These are phyloP conservation scores for Ia io DNA, from an alignment of 2,113 vertebrate genomes.

Conservation along the genomic window DNA sequence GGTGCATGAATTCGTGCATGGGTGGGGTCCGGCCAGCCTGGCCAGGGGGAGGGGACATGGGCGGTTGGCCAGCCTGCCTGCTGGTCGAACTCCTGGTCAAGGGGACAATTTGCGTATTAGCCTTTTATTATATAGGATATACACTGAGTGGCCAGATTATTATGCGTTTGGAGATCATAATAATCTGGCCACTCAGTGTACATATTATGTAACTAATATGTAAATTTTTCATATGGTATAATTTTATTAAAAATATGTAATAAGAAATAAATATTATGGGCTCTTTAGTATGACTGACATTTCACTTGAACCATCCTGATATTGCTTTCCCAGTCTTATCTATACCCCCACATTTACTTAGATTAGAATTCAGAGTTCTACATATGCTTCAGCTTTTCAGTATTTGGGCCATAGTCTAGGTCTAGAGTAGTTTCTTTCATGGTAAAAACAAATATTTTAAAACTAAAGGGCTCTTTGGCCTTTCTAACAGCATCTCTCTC, in stretches of 20 bases:
- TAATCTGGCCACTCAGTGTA: too few relatives aligned
- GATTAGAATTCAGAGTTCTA: background rate
- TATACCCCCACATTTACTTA: background rate
- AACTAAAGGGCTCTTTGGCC: background rate
- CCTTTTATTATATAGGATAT: too few relatives aligned
- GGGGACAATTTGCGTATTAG: too few relatives aligned
- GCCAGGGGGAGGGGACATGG: too few relatives aligned
- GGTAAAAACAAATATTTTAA: conserved; percentile 5
- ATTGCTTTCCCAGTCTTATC: background rate
- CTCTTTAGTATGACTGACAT: background rate
- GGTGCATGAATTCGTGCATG: too few relatives aligned
- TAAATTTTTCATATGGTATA: background rate
- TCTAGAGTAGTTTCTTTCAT: background rate
- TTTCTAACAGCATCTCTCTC: background rate
- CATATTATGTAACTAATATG: background rate
- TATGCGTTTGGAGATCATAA: too few relatives aligned
- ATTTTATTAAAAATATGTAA: background rate
- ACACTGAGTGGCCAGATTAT: too few relatives aligned
- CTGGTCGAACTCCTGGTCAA: too few relatives aligned
- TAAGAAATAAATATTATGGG: background rate
- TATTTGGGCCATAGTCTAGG: background rate
- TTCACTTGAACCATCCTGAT: background rate
- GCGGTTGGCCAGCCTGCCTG: too few relatives aligned
- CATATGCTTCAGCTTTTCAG: background rate
- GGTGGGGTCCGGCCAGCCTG: too few relatives aligned